Evolutionary conservation across 2,113 vertebrate genomes (phyloP).

Genomic region (Ceyx cyanopectus): DNA sequence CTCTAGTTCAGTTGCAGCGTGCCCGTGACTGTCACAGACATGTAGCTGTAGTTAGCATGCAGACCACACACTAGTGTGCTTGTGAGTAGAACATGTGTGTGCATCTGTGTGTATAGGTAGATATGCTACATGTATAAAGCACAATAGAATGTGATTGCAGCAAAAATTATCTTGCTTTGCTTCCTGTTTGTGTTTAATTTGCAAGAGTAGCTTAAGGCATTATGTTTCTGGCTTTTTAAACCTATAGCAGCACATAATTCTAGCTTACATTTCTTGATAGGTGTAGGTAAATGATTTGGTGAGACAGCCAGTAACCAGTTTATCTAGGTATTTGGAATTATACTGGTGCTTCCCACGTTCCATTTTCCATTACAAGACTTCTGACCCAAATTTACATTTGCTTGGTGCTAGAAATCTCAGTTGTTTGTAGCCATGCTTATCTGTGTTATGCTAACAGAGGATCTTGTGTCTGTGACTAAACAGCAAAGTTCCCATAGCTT

Average conservation of each 20-base stretch:
- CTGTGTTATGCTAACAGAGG: conserved; percentile 66
- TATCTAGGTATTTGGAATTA: not conserved
- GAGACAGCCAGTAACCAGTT: not conserved
- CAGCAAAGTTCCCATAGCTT: conserved; percentile 74
- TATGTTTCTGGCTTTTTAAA: not conserved
- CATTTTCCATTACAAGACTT: not conserved
- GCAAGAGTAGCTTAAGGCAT: not conserved
- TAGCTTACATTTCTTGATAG: not conserved
- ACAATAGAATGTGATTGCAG: not conserved
- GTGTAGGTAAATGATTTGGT: not conserved
- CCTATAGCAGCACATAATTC: not conserved
- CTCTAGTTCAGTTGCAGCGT: too few species aligned
- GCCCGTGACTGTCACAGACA: not conserved
- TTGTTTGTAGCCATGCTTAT: conserved; percentile 39
- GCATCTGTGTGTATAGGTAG: not conserved
- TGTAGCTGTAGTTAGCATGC: not conserved
- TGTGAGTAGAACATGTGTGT: not conserved
- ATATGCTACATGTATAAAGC: not conserved
- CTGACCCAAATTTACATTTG: not conserved
- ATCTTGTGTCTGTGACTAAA: conserved; percentile 76
- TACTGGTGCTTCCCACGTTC: not conserved
- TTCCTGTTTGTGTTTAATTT: not conserved
- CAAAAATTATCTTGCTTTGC: not conserved
- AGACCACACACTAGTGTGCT: too few species aligned
- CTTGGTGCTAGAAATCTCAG: conserved; percentile 29